Evolutionary conservation across 1,140 invertebrate genomes (phyloP).

Genomic region (Drosophila subobscura): DNA sequence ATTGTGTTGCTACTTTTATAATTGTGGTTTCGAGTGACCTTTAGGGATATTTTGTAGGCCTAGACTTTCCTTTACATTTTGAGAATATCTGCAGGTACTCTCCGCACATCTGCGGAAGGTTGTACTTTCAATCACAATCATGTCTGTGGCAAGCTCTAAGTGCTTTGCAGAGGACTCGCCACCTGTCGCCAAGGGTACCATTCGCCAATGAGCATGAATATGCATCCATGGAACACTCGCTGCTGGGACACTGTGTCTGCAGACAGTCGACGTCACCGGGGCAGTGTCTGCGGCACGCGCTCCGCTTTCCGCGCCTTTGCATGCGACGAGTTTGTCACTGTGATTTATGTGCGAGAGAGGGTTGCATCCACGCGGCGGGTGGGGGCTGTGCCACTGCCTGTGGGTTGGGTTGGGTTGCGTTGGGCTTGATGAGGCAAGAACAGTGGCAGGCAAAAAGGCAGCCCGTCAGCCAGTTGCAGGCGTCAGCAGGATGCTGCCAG

Average conservation of each 20-base stretch:
- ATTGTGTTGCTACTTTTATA: no score
- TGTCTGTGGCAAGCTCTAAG: no score
- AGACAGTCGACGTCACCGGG: not conserved
- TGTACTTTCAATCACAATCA: no score
- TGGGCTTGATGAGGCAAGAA: conserved; percentile 43
- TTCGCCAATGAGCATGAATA: no score
- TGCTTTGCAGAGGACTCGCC: no score
- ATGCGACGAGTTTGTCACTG: conserved; percentile 70
- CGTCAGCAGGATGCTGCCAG: conserved; percentile 68
- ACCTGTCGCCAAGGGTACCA: no score
- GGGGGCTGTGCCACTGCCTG: not conserved
- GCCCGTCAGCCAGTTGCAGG: conserved; percentile 67
- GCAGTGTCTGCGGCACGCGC: conserved; percentile 29
- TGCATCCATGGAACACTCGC: no score
- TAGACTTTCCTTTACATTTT: no score
- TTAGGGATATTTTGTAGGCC: no score
- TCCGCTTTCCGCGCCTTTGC: conserved; percentile 55
- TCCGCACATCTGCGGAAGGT: no score
- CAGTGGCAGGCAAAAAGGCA: conserved; percentile 41
- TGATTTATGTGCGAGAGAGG: conserved; percentile 78
- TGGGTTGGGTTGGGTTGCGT: not conserved
- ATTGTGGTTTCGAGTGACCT: no score
- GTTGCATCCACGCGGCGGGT: conserved; percentile 50
- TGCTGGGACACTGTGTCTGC: conserved; percentile 13
- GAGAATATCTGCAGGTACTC: no score